These are phyloP conservation scores for Clepsis dumicolana DNA, from an alignment of 2,888 invertebrate genomes.

Conservation along the genomic window DNA sequence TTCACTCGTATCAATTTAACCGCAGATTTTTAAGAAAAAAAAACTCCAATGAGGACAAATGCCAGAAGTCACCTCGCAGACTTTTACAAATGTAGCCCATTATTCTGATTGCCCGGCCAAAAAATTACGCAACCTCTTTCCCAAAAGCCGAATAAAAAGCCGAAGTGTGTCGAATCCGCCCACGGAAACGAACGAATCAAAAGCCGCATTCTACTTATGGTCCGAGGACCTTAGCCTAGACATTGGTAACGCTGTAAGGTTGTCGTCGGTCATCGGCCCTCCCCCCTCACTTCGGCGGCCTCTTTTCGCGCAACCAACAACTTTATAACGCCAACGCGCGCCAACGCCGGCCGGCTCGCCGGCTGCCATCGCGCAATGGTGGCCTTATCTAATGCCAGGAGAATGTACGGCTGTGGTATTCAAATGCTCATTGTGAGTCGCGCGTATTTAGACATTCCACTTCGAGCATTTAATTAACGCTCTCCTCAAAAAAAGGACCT, in stretches of 20 bases:
- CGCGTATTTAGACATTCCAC: constrained; percentile 5
- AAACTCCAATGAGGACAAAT: not conserved
- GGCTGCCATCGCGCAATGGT: constrained; percentile 56
- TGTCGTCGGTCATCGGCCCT: constrained; percentile 80
- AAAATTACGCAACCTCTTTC: constrained; percentile 68
- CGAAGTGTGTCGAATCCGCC: constrained; percentile 67
- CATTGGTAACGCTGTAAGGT: constrained; percentile 77
- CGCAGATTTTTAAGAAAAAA: not conserved
- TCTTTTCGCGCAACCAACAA: constrained; percentile 70
- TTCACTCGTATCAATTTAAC: not conserved
- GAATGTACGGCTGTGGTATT: constrained; percentile 36
- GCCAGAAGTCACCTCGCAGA: constrained; percentile 7
- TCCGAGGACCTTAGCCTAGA: constrained; percentile 81
- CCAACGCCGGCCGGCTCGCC: constrained; percentile 55
- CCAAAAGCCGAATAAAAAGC: constrained; percentile 55
- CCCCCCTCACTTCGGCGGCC: constrained; percentile 71
- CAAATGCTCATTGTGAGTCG: constrained; percentile 7
- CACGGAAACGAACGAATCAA: constrained; percentile 60
- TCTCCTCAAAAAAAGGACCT: not conserved
- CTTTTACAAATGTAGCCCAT: constrained; percentile 23
- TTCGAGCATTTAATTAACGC: not conserved
- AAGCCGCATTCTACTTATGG: constrained; percentile 67
- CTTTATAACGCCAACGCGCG: constrained; percentile 60
- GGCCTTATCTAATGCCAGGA: constrained; percentile 56
- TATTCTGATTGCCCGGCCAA: constrained; percentile 36